phyloP scores from a whole-genome alignment of 2,888 invertebrate species.

The Cantharis rufa region DNA sequence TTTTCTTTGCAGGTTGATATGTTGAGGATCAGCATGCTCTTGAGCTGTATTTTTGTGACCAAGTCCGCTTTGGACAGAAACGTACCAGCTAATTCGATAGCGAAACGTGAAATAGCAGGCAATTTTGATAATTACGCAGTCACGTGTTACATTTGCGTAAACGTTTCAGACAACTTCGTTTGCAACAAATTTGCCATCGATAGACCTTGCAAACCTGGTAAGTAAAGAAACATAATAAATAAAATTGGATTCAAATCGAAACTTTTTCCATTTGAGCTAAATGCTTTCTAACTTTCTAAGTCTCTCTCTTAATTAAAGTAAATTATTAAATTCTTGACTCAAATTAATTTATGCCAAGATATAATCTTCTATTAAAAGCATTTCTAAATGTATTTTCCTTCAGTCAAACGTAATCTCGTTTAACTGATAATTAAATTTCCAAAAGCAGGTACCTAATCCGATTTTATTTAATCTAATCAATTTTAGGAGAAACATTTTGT shows the following conservation, averaged over 20 bases:
- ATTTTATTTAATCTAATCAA: constrained; percentile 31
- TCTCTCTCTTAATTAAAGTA: constrained; percentile 11
- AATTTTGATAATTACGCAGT: constrained; percentile 55
- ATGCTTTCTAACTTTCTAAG: constrained; percentile 6
- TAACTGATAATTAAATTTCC: constrained; percentile 23
- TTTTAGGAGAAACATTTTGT: constrained; percentile 63
- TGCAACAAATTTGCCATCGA: constrained; percentile 68
- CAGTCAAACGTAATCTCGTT: constrained; percentile 18
- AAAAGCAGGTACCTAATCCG: constrained; percentile 33
- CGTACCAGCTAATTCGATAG: constrained; percentile 25
- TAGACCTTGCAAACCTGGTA: constrained; percentile 63
- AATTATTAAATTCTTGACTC: constrained; percentile 22
- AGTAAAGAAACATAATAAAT: constrained; percentile 9
- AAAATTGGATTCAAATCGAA: background rate
- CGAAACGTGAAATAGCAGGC: constrained; percentile 25
- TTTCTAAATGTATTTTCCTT: constrained; percentile 16
- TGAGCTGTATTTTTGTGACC: constrained; percentile 56
- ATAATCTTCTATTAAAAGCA: constrained; percentile 19
- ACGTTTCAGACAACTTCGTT: constrained; percentile 66
- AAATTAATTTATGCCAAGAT: constrained; percentile 16
- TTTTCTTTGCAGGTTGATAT: constrained; percentile 53
- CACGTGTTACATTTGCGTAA: constrained; percentile 67
- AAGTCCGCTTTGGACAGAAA: constrained; percentile 45
- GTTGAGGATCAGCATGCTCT: constrained; percentile 55
- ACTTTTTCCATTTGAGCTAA: background rate